Conservation (phyloP, 2,797 vertebrate genomes). For the Falco cherrug region DNA sequence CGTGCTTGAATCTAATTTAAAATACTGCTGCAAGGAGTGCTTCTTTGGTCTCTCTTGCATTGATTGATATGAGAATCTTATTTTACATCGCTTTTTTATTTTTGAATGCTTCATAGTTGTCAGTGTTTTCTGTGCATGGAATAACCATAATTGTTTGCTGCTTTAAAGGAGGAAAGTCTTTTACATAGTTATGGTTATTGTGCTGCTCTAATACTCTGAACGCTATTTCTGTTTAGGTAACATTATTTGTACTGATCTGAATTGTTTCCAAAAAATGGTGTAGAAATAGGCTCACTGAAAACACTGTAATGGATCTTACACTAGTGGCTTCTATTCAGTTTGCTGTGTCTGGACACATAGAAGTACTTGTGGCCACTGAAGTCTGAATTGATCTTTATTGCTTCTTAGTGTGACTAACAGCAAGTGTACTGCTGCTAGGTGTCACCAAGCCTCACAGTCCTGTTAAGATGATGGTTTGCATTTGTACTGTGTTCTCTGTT, state of each 20-base stretch:
- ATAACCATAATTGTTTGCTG: neutral
- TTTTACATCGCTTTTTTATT: neutral
- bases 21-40: neutral
- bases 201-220: neutral
- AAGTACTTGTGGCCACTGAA: neutral
- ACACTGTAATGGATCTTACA: neutral
- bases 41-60: neutral
- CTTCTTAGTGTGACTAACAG: neutral
- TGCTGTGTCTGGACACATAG: accelerated
- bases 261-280: neutral
- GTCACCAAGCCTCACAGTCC: neutral
- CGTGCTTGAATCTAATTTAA: neutral
- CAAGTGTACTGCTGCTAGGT: neutral
- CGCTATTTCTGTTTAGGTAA: neutral
- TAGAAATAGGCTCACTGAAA: neutral
- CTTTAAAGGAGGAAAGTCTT: neutral
- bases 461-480: accelerated
- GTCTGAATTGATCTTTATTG: neutral
- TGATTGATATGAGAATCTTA: neutral
- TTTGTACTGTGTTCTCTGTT: neutral
- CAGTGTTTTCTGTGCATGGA: neutral
- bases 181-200: neutral
- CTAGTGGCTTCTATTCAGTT: neutral
- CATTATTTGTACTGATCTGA: neutral
- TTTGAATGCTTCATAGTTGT: neutral